These are phyloP conservation scores for Cryptotermes secundus DNA, from an alignment of 1,140 invertebrate genomes.

Conservation along the genomic window DNA sequence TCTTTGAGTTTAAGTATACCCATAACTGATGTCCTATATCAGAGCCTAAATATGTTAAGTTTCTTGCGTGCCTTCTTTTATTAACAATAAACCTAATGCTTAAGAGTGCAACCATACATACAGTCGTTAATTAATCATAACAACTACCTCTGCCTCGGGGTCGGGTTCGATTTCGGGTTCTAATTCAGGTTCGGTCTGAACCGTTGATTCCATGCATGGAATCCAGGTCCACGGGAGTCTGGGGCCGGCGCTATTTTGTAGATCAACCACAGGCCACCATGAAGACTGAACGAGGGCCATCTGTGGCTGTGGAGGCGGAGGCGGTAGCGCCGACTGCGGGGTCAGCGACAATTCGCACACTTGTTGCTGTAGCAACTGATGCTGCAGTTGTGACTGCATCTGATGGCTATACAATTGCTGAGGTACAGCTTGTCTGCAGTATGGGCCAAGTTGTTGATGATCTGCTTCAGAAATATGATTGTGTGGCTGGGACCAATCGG, in stretches of 20 bases:
- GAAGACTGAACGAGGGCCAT: conserved; percentile 39
- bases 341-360: conserved; percentile 22
- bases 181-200: neutral
- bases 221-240: conserved; percentile 26
- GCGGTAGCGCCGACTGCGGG: neutral
- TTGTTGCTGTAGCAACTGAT: conserved; percentile 22
- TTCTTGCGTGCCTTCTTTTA: too few relatives aligned
- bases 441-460: neutral
- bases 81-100: too few relatives aligned
- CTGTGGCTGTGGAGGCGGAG: conserved; percentile 36
- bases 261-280: conserved; percentile 41
- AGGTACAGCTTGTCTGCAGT: neutral
- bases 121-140: neutral
- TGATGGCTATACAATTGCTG: neutral
- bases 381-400: neutral
- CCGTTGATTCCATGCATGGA: conserved; percentile 15
- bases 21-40: too few relatives aligned
- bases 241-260: conserved; percentile 22
- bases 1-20: too few relatives aligned
- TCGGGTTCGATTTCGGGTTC: conserved; percentile 13
- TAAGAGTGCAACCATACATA: too few relatives aligned
- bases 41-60: too few relatives aligned
- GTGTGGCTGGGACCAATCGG: conserved; percentile 25
- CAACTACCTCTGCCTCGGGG: neutral
- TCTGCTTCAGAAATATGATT: neutral